Base-by-base conservation (phyloP, 2,888 invertebrate species). In the Drosophila meridionalis region DNA sequence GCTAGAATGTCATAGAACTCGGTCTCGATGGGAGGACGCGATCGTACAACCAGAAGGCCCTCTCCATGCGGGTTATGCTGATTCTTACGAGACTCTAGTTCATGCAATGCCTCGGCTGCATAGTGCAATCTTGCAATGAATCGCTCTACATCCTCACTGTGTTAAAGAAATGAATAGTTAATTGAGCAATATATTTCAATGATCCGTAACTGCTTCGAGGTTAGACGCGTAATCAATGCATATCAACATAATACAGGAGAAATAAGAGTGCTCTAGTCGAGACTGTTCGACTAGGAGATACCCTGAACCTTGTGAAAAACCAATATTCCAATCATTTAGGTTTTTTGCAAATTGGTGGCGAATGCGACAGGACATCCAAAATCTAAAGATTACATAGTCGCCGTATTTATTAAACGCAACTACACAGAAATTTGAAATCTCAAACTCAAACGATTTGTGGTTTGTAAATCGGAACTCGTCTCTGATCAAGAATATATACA, bases 1-100 rank as follows among this genome's bases (percentile, higher is more conserved):
- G 99, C 98, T 89, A 99, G 96, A 83, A 99, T 98, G 93, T 99
- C 99, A 63, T 97, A 95, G 93, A 99, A 99, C 92, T 99, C 99
- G 66, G 96, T 95, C 92, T 98, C 98, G 26, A 97, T 97, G 0
- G 99, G 99, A 1, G 99, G 98, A 74, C 98, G 96, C 9, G 99
- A 98, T 76, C 99, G 95, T 94, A 99, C 95, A 59, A 97, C 97
- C 77, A 99, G 94, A 95, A 99, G 97, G 30, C 99, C 97, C 92
- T 98, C 98, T 43, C 97, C 97, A 83, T 96, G 95, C 74, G 96
- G 96, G 72, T 92, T 93, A 80, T 95, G 93, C 70, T 93, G 93
- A 26, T 95, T 95, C 82, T 97, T 94, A 34, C 98, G 95, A 66
- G 97, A 94, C 92, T 99, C 98, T 59, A 99, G 94, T 93, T 99